A percentile compares a stretch with the other conserved stretches of the same genome.
These are phyloP conservation scores for Gallirallus australis DNA, from an alignment of 2,797 vertebrate species.

Conservation along the genomic window DNA sequence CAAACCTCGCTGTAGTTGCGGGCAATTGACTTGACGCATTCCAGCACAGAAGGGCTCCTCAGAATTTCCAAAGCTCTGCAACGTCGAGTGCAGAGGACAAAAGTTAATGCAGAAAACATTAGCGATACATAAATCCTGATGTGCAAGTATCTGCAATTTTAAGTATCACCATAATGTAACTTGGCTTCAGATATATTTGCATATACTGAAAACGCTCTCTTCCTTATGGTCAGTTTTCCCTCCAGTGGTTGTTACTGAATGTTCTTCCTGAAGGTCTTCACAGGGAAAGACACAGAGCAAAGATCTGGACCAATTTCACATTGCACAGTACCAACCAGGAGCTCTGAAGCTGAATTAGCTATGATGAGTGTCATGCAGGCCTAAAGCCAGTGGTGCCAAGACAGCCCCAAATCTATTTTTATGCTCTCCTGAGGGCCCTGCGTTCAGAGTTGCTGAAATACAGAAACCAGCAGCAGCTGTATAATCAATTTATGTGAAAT, in stretches of 20 bases:
- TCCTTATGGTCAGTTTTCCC: not conserved
- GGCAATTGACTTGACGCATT: not conserved
- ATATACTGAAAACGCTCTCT: not conserved
- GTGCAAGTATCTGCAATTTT: not conserved
- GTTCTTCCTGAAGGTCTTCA: not conserved
- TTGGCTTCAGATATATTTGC: not conserved
- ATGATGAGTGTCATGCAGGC: not conserved
- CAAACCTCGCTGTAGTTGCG: not conserved
- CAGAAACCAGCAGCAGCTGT: constrained; percentile 14
- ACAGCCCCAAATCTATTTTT: constrained; percentile 7
- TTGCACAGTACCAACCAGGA: not conserved
- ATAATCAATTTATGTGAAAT: constrained; percentile 28
- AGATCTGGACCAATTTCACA: not conserved
- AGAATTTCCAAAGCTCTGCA: not conserved
- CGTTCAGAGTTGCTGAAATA: not conserved
- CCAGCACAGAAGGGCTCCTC: not conserved
- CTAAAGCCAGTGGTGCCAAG: not conserved
- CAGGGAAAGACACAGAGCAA: not conserved
- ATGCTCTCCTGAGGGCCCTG: not conserved
- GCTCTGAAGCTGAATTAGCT: not conserved
- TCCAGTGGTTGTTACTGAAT: not conserved
- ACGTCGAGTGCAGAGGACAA: not conserved
- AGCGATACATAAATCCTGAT: not conserved
- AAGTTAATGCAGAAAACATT: not conserved
- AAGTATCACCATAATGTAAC: not conserved